Evolutionary conservation across 2,797 vertebrate genomes (phyloP), one percentile per base, ranked within the genome.

Genomic region (Psittacula echo): DNA sequence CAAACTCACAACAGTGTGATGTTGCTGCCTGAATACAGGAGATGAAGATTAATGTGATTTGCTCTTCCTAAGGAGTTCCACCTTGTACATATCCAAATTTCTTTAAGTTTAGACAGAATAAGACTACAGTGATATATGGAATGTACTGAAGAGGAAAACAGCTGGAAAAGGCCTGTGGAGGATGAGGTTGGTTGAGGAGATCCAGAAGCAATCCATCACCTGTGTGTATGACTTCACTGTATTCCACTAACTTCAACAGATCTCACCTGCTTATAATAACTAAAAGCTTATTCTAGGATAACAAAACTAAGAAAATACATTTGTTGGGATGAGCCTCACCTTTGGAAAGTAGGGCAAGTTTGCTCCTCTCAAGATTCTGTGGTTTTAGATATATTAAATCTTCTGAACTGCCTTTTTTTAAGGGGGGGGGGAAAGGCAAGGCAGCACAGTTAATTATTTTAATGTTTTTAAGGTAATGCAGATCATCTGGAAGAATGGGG

Each of bases 401-500:
- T 68, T 87, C 16, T 26, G 11, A 90, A 73, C 21, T 24, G 7
- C 3, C 3, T 48, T 62, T 68, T 23, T 10, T 37, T 66, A 10
- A 13, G 53, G 7, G 61, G 7, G 61, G 14, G 51, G 6, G 54
- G 67, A 66, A 34, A 58, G 18, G 42, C 42, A 60, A 11, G 5
- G 27, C 1, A 47, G 10, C 8, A 30, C 32, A 62, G 84, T 44
- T 24, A 1, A 62, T 86, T 89, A 5, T 87, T 84, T 74, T 71
- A n/a, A 75, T 93, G 9, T 94, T 87, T 95, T 92, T 62, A 92
- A 97, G 96, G 96, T 78, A 87, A 89, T 72, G 73, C 72, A 37
- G 79, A 68, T 58, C 21, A 44, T 41, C 71, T 58, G 53, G 75
- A 97, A 80, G 65, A 89, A 47, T 26, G 47, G 9, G 22, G 21